Percentiles rank a stretch among this genome's conserved stretches.
phyloP scores from a whole-genome alignment of 1,140 invertebrate genomes.

The Sinella curviseta region DNA sequence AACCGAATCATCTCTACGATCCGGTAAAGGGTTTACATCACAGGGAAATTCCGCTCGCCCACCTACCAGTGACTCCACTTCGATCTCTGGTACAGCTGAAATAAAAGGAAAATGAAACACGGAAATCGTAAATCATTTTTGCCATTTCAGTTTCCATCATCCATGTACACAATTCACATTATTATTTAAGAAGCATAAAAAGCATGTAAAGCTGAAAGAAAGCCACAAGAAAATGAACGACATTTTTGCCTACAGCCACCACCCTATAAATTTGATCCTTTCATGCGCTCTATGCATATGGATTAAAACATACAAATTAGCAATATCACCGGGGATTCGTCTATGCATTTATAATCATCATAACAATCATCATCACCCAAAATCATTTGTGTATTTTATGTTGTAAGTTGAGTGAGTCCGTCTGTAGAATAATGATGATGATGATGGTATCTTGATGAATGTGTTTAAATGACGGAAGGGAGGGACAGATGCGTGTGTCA shows the following conservation, averaged over 20 bases:
- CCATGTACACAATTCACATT: too few relatives aligned
- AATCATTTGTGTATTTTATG: too few relatives aligned
- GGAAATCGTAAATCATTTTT: slow-evolving; percentile 12
- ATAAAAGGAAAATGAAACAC: slow-evolving; percentile 48
- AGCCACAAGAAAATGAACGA: too few relatives aligned
- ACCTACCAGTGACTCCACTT: slow-evolving; percentile 78
- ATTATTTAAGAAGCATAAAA: too few relatives aligned
- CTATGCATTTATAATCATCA: too few relatives aligned
- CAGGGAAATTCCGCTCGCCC: slow-evolving; percentile 78
- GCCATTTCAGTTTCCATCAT: not conserved
- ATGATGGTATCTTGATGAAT: not conserved
- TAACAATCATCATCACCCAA: not conserved
- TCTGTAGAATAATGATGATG: too few relatives aligned
- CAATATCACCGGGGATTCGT: too few relatives aligned
- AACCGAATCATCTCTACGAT: slow-evolving; percentile 73
- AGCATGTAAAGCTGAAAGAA: too few relatives aligned
- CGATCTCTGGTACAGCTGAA: slow-evolving; percentile 66
- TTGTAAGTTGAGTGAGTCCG: too few relatives aligned
- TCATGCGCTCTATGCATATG: too few relatives aligned
- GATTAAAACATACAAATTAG: not conserved
- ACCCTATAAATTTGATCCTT: too few relatives aligned
- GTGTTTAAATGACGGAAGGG: slow-evolving; percentile 4
- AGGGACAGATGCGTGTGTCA: slow-evolving; percentile 4
- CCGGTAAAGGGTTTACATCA: slow-evolving; percentile 69
- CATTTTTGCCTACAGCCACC: not conserved